Conservation (phyloP, 53 echinoderm and acorn worm genomes). For the Mesocentrotus franciscanus region DNA sequence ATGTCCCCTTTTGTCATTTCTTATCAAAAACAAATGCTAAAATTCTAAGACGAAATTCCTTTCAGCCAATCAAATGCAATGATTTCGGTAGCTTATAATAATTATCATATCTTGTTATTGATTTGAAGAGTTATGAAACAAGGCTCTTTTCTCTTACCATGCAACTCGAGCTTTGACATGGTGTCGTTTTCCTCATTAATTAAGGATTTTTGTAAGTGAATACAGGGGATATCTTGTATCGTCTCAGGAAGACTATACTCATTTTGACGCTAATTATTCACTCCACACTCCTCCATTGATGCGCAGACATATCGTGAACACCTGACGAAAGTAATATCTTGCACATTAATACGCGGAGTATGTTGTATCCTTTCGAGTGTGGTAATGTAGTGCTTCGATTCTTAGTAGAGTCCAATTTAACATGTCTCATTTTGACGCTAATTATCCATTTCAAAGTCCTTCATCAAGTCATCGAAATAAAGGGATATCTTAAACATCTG, state of each 20-base stretch:
- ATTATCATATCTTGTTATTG: too few species aligned
- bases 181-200: neutral
- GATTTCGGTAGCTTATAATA: too few species aligned
- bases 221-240: too few species aligned
- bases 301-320: neutral
- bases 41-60: too few species aligned
- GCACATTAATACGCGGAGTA: neutral
- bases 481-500: neutral
- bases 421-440: neutral
- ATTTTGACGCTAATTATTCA: too few species aligned
- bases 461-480: neutral
- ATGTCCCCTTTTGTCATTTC: neutral
- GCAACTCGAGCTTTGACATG: neutral
- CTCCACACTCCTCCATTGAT: too few species aligned
- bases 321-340: neutral
- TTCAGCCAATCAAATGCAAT: too few species aligned
- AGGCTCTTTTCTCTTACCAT: too few species aligned
- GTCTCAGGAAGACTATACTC: too few species aligned
- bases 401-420: neutral
- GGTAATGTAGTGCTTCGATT: neutral
- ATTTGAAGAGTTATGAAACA: too few species aligned
- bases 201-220: neutral
- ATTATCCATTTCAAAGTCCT: neutral
- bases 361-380: slow-evolving; percentile 28
- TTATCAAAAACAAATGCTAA: too few species aligned